A percentile compares a stretch with the other conserved stretches of the same genome.
Evolutionary conservation across 2,113 vertebrate genomes (phyloP).

Genomic region (Periophthalmodon schlosseri): DNA sequence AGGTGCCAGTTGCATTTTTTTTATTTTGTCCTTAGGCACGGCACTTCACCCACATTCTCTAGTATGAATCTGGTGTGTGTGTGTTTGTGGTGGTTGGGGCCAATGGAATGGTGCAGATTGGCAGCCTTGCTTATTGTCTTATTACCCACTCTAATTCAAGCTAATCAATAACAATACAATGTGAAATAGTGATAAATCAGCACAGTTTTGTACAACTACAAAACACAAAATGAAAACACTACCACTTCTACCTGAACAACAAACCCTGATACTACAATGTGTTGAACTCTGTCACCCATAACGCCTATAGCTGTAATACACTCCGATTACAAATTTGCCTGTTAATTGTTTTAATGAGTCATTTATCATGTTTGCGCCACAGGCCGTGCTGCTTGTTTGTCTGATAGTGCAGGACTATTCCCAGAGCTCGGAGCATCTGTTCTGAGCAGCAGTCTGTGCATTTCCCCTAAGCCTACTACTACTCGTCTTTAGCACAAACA

Average conservation of each 20-base stretch:
- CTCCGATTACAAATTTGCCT: constrained; percentile 12
- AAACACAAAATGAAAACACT: not conserved
- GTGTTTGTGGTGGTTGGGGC: no score
- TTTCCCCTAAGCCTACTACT: constrained; percentile 38
- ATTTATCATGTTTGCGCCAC: constrained; percentile 35
- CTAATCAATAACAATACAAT: no score
- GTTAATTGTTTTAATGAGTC: constrained; percentile 41
- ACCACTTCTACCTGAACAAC: not conserved
- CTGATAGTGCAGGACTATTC: constrained; percentile 45
- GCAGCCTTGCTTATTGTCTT: no score
- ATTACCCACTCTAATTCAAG: no score
- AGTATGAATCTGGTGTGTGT: no score
- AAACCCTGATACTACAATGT: not conserved
- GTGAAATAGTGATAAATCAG: not conserved
- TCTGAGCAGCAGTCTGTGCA: constrained; percentile 37
- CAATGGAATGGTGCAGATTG: no score
- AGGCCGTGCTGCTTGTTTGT: constrained; percentile 45
- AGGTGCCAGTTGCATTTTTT: no score
- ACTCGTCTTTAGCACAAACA: constrained; percentile 49
- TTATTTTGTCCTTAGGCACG: no score
- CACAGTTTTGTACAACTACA: not conserved
- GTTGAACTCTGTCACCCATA: constrained; percentile 7
- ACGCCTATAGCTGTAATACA: constrained; percentile 21
- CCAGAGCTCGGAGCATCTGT: constrained; percentile 47
- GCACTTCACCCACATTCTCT: no score